These are phyloP conservation scores for Vulpes vulpes DNA, from an alignment of 2,113 vertebrate species.

Conservation along the genomic window DNA sequence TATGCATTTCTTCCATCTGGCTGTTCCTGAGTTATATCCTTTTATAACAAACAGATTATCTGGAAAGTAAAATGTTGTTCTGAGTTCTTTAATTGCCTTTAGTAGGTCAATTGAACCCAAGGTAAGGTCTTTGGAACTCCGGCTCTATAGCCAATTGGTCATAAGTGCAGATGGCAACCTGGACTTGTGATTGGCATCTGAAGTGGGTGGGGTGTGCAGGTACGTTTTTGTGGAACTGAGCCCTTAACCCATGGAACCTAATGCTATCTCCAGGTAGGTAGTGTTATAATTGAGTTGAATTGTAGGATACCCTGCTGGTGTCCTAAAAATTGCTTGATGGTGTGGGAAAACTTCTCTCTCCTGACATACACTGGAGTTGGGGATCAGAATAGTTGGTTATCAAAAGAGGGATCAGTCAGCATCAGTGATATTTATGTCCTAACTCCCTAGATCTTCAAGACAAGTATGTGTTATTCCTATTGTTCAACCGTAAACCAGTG, in stretches of 20 bases:
- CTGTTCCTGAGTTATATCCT: neutral
- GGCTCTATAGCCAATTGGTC: neutral
- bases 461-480: neutral
- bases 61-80: neutral
- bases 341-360: neutral
- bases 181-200: neutral
- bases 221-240: neutral
- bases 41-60: neutral
- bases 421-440: neutral
- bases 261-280: neutral
- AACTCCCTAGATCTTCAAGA: neutral
- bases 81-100: neutral
- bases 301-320: neutral
- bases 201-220: neutral
- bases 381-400: neutral
- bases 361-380: neutral
- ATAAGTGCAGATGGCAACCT: neutral
- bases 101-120: neutral
- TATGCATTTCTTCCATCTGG: neutral
- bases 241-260: neutral
- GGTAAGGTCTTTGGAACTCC: neutral
- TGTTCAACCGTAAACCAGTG: neutral
- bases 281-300: neutral
- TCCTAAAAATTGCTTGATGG: neutral
- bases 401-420: neutral